Evolutionary conservation across 1,140 invertebrate genomes (phyloP).

Genomic region (Procambarus virginalis): DNA sequence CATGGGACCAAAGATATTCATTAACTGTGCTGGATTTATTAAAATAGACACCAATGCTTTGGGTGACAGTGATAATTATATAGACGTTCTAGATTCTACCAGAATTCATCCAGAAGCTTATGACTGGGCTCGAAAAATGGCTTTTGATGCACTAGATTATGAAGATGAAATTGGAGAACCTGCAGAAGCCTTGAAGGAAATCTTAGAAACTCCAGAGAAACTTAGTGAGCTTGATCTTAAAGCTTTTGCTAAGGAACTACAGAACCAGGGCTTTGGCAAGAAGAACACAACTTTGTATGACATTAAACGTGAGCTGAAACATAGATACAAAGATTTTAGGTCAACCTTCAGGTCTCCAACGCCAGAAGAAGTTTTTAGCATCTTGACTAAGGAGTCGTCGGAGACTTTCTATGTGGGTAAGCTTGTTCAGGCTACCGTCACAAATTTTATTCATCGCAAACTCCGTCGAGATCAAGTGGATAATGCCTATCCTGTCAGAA

Average conservation of each 20-base stretch:
- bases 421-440: conserved; percentile 84
- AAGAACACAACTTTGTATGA: conserved; percentile 98
- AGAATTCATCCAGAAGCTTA: conserved; percentile 99
- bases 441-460: conserved; percentile 86
- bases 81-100: conserved; percentile 97
- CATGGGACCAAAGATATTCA: conserved; percentile 98
- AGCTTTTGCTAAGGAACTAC: conserved; percentile 97
- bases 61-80: conserved; percentile 83
- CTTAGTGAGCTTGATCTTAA: conserved; percentile 98
- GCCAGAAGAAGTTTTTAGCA: conserved; percentile 92
- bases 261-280: conserved; percentile 94
- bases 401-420: conserved; percentile 96
- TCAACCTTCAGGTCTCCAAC: conserved; percentile 85
- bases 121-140: conserved; percentile 99
- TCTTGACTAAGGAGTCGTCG: conserved; percentile 96
- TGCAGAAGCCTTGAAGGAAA: conserved; percentile 96
- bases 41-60: conserved; percentile 97
- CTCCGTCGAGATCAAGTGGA: conserved; percentile 95
- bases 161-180: conserved; percentile 95
- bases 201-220: conserved; percentile 94
- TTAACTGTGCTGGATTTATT: conserved; percentile 99
- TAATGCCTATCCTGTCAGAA: conserved; percentile 94
- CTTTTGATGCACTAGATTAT: conserved; percentile 98
- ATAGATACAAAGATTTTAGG: conserved; percentile 95
- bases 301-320: conserved; percentile 95